Percentiles rank a stretch among this genome's conserved stretches.
These are phyloP conservation scores for Drosophila orena DNA, from an alignment of 1,140 invertebrate genomes.

Conservation along the genomic window DNA sequence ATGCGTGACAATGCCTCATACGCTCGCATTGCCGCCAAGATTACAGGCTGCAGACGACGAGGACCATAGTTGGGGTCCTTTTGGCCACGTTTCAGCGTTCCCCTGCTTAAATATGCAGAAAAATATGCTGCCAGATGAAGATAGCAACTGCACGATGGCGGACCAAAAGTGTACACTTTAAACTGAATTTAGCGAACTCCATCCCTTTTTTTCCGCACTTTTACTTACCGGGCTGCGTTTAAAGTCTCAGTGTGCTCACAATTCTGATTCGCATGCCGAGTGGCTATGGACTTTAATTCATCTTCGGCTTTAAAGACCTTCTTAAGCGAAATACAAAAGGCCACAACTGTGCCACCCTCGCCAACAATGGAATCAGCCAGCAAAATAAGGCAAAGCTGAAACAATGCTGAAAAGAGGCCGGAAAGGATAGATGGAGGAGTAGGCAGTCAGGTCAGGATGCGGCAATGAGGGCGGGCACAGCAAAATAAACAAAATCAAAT, in stretches of 20 bases:
- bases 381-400: slow-evolving; percentile 30
- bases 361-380: slow-evolving; percentile 9
- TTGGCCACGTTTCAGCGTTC: background rate
- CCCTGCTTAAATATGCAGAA: slow-evolving; percentile 33
- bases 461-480: background rate
- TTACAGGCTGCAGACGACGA: slow-evolving; percentile 35
- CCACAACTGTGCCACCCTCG: slow-evolving; percentile 27
- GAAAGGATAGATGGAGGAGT: background rate
- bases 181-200: no score
- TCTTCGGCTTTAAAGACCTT: background rate
- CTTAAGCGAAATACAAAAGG: slow-evolving; percentile 24
- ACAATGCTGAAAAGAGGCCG: slow-evolving; percentile 31
- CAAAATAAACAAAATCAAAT: slow-evolving; percentile 69
- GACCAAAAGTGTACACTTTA: background rate
- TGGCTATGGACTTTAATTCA: background rate
- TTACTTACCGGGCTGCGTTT: background rate
- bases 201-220: background rate
- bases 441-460: background rate
- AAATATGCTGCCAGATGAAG: slow-evolving; percentile 12
- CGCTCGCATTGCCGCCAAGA: slow-evolving; percentile 57
- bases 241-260: background rate
- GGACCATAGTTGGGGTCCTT: slow-evolving; percentile 30
- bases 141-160: background rate
- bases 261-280: background rate
- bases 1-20: slow-evolving; percentile 83